phyloP scores from a whole-genome alignment of 2,113 vertebrate species.

The Colossoma macropomum region DNA sequence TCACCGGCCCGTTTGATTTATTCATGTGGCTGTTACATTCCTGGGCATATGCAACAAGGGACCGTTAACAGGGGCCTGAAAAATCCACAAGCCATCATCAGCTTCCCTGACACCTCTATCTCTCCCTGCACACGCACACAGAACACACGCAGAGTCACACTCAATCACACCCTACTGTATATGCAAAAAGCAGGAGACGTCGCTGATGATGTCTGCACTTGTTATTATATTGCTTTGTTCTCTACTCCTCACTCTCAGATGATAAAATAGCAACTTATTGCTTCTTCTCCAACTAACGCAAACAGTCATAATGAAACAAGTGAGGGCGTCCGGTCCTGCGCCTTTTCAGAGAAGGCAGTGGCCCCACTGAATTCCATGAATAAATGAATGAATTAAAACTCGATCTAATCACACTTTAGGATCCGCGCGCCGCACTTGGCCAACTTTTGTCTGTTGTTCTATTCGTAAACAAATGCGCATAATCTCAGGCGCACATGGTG shows the following conservation, averaged over 20 bases:
- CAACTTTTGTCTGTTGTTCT: slow-evolving; percentile 54
- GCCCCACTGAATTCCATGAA: slow-evolving; percentile 75
- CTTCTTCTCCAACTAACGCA: slow-evolving; percentile 74
- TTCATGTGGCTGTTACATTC: slow-evolving; percentile 45
- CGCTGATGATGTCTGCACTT: slow-evolving; percentile 63
- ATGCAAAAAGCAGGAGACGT: slow-evolving; percentile 66
- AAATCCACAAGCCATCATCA: neutral
- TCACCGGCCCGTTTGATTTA: slow-evolving; percentile 44
- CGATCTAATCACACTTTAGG: slow-evolving; percentile 76
- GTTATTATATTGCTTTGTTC: slow-evolving; percentile 67
- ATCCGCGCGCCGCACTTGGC: slow-evolving; percentile 39
- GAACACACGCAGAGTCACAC: slow-evolving; percentile 41
- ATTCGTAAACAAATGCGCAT: slow-evolving; percentile 70
- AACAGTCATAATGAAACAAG: slow-evolving; percentile 73
- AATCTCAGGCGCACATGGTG: slow-evolving; percentile 62
- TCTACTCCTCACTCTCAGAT: slow-evolving; percentile 61
- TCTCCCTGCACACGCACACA: slow-evolving; percentile 44
- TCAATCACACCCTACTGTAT: slow-evolving; percentile 36
- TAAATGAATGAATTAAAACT: slow-evolving; percentile 80
- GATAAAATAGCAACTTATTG: slow-evolving; percentile 70
- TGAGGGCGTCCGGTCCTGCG: slow-evolving; percentile 67
- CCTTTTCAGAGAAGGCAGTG: slow-evolving; percentile 68
- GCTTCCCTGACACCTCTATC: slow-evolving; percentile 36
- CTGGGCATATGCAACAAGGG: slow-evolving; percentile 13
- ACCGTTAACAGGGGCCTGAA: neutral